Evolutionary conservation across 2,888 invertebrate species (phyloP), one percentile per base, ranked within the genome.

Genomic region (Lasioglossum villosulum): DNA sequence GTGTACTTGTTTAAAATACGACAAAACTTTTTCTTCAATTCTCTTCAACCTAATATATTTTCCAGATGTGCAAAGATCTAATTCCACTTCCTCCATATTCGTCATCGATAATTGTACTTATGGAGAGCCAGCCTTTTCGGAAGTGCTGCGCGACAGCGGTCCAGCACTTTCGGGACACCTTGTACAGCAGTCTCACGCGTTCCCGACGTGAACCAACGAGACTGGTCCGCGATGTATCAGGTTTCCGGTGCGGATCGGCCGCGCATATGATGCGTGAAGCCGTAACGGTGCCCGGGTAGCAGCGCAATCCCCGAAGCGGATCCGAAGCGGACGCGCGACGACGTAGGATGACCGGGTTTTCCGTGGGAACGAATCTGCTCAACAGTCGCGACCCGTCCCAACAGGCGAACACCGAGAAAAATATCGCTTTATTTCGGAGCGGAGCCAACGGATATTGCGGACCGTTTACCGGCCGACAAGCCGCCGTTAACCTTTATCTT

Each of bases 261-360:
- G 84, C 80, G 78, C 81, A 84, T 77, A 83, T 84, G 84, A 84
- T 78, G 90, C 89, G 87, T 84, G 90, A 90, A 90, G 89, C 87
- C 88, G 83, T 90, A 86, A 90, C 89, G 74, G 76, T 86, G 87
- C 34, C 56, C 34, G 42, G 19, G 30, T 2, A 23, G 42, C 59
- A 4, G 71, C 42, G 63, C 19, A 23, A 42, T 75, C 59, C 63
- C 23, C 76, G 16, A 66, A 34, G 66, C 66, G 34, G n/a, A 42
- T 48, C 59, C 48, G 52, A 56, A 56, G n/a, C 56, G n/a, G n/a
- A n/a, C 63, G 45, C 73, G 27, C 77, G 79, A 71, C 70, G 71
- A 80, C 74, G 14, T 59, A 14, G 23, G 23, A 42, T 2, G 59
- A 34, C 59, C 45, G n/a, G 80, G 39, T 75, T 70, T 70, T 63